A percentile compares a stretch with the other conserved stretches of the same genome.
Conservation (phyloP, 2,888 invertebrate species). For the Dasysyrphus albostriatus region DNA sequence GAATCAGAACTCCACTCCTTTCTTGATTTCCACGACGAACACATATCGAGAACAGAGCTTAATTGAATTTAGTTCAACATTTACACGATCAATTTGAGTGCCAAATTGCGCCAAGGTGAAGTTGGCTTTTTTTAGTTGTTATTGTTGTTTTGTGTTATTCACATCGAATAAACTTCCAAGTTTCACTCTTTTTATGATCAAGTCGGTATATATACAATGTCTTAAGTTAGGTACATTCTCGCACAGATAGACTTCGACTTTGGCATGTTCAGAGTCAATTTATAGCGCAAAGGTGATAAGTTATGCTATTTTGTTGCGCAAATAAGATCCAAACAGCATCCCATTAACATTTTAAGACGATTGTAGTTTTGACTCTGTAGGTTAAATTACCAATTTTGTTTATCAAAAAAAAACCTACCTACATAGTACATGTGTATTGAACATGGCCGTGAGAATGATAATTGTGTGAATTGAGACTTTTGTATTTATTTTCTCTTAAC, state of each 20-base stretch:
- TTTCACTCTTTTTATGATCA: constrained; percentile 19
- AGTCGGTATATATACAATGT: constrained; percentile 9
- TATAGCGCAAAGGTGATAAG: constrained; percentile 73
- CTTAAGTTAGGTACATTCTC: constrained; percentile 27
- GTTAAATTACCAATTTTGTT: constrained; percentile 60
- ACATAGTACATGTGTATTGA: constrained; percentile 18
- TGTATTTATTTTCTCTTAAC: constrained; percentile 5
- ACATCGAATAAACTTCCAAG: constrained; percentile 23
- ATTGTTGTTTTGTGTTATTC: neutral
- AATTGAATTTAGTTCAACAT: constrained; percentile 65
- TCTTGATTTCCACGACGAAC: neutral
- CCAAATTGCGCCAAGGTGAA: constrained; percentile 50
- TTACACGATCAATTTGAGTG: constrained; percentile 64
- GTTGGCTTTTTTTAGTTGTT: neutral
- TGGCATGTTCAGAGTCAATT: constrained; percentile 68
- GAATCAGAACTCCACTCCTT: constrained; percentile 32
- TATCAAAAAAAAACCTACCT: constrained; percentile 23
- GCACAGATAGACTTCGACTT: constrained; percentile 39
- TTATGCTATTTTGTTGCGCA: constrained; percentile 70
- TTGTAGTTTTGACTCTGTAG: constrained; percentile 54
- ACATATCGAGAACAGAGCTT: constrained; percentile 10
- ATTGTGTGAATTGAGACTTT: constrained; percentile 54
- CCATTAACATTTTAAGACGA: constrained; percentile 54
- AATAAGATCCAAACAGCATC: constrained; percentile 59
- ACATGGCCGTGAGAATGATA: constrained; percentile 58